These are phyloP conservation scores for Crenichthys baileyi DNA, from an alignment of 2,797 vertebrate genomes.

Conservation along the genomic window DNA sequence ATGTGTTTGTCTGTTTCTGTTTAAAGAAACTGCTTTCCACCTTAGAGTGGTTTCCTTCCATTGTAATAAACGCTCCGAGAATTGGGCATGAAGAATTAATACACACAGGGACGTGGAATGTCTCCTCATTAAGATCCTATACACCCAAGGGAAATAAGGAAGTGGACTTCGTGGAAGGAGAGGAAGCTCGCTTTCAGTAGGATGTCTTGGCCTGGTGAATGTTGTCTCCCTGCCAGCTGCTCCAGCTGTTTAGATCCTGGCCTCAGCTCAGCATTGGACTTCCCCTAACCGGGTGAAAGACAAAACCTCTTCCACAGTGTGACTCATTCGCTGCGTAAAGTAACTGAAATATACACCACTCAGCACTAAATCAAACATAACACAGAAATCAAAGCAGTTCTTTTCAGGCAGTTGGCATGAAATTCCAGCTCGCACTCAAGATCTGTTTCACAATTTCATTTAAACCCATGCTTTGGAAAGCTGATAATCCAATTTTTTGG, in stretches of 20 bases:
- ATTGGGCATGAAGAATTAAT: slow-evolving; percentile 52
- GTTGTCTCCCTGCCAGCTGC: slow-evolving; percentile 58
- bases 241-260: slow-evolving; percentile 75
- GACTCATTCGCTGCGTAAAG: slow-evolving; percentile 55
- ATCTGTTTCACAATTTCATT: slow-evolving; percentile 26
- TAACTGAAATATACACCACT: slow-evolving; percentile 55
- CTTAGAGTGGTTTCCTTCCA: slow-evolving; percentile 63
- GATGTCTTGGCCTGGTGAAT: slow-evolving; percentile 50
- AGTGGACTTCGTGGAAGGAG: slow-evolving; percentile 21
- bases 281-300: slow-evolving; percentile 64
- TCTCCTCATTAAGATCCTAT: slow-evolving; percentile 55
- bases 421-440: slow-evolving; percentile 15
- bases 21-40: slow-evolving; percentile 36
- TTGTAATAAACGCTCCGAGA: slow-evolving; percentile 50
- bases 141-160: slow-evolving; percentile 53
- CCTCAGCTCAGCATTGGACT: slow-evolving; percentile 52
- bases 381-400: slow-evolving; percentile 30
- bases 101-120: slow-evolving; percentile 44
- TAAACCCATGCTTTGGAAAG: slow-evolving; percentile 14
- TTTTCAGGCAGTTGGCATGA: slow-evolving; percentile 44
- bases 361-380: slow-evolving; percentile 60
- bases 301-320: slow-evolving; percentile 50
- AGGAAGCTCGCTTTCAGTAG: slow-evolving; percentile 48
- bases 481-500: slow-evolving; percentile 23
- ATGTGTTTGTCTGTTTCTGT: slow-evolving; percentile 38